These are phyloP conservation scores for Limnephilus lunatus DNA, from an alignment of 2,888 invertebrate species.

Conservation along the genomic window DNA sequence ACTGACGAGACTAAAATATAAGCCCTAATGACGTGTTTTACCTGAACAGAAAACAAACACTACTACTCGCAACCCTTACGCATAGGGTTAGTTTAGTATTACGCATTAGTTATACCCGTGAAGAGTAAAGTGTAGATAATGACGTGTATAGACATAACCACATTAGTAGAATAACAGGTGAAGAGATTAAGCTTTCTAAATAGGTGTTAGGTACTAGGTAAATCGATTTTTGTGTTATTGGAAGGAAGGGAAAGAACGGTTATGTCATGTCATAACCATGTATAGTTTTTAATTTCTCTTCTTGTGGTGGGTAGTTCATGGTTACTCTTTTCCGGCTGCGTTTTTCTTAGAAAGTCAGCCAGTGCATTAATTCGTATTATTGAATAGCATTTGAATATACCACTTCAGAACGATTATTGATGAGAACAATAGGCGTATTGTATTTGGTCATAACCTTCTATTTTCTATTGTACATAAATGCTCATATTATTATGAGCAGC, in stretches of 20 bases:
- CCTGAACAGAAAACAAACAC: neutral
- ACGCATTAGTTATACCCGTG: neutral
- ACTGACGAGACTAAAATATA: slow-evolving; percentile 57
- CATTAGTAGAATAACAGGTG: neutral
- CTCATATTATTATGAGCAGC: neutral
- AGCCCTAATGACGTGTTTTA: slow-evolving; percentile 45
- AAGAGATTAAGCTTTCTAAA: slow-evolving; percentile 21
- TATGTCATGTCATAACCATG: neutral
- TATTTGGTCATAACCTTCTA: neutral
- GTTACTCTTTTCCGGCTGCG: neutral
- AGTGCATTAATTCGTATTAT: neutral
- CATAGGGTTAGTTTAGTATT: neutral
- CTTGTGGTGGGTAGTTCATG: neutral
- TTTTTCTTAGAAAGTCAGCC: neutral
- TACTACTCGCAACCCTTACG: slow-evolving; percentile 1
- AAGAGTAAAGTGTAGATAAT: neutral
- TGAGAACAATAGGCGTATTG: neutral
- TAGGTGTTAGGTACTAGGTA: neutral
- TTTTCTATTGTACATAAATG: neutral
- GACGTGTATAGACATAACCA: neutral
- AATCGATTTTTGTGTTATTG: neutral
- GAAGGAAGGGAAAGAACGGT: neutral
- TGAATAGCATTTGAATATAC: neutral
- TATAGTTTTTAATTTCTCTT: too few relatives aligned
- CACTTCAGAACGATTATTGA: neutral